Conservation (phyloP, 2,888 invertebrate genomes). For the Plagodis pulveraria region DNA sequence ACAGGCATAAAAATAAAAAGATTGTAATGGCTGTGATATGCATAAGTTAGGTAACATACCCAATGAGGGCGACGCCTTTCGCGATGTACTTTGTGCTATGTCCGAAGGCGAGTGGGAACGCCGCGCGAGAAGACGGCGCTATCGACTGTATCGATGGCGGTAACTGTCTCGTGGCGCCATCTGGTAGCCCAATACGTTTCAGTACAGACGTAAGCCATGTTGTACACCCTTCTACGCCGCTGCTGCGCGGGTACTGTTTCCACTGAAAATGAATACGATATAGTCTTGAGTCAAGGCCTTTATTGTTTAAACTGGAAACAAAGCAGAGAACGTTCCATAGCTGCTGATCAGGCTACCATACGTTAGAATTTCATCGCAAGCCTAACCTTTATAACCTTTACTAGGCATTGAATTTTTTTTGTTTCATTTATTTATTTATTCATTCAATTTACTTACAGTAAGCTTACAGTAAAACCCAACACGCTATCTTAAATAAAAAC, state of each 20-base stretch:
- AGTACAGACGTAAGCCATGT: conserved; percentile 76
- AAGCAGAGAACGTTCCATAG: neutral
- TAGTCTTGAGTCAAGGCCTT: no score
- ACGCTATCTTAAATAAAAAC: no score
- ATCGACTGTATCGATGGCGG: conserved; percentile 89
- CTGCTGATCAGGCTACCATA: neutral
- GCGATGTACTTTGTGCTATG: conserved; percentile 94
- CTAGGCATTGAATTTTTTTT: no score
- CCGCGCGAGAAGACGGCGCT: conserved; percentile 88
- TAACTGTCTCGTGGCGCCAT: conserved; percentile 81
- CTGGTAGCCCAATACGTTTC: conserved; percentile 67
- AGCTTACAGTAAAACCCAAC: no score
- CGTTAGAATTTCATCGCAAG: no score
- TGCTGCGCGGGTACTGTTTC: conserved; percentile 84
- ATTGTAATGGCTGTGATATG: no score
- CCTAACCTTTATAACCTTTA: no score
- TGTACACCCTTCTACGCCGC: conserved; percentile 82
- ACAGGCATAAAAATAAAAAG: no score
- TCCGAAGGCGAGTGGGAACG: conserved; percentile 96
- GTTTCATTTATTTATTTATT: no score
- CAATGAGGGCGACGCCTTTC: conserved; percentile 93
- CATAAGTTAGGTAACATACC: conserved; percentile 81
- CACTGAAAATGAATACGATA: conserved; percentile 68
- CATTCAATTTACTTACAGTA: no score
- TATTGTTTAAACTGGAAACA: neutral